Evolutionary conservation across 2,113 vertebrate species (phyloP).

Genomic region (Atrichornis clamosus): DNA sequence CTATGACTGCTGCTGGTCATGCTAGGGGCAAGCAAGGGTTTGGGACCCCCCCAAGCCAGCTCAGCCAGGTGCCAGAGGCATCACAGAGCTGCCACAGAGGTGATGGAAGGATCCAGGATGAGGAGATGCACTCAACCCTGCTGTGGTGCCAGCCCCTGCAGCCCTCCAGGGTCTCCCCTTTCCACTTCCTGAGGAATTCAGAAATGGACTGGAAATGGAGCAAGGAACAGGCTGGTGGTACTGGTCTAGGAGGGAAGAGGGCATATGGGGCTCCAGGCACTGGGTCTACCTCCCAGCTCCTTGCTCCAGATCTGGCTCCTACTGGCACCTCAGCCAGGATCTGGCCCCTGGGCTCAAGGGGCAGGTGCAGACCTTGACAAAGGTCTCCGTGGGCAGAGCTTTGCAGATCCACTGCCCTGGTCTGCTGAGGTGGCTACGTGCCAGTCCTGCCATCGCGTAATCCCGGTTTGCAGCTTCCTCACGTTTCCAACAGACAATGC

Average conservation of each 20-base stretch:
- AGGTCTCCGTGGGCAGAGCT: neutral
- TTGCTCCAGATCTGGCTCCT: neutral
- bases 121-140: neutral
- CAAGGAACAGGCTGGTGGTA: neutral
- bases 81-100: neutral
- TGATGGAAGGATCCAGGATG: neutral
- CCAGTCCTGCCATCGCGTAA: neutral
- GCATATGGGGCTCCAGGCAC: fast-evolving
- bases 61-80: neutral
- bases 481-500: fast-evolving
- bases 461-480: neutral
- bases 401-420: fast-evolving
- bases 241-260: neutral
- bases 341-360: neutral
- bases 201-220: neutral
- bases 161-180: neutral
- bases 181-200: neutral
- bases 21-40: neutral
- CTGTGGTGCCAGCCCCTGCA: neutral
- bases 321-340: neutral
- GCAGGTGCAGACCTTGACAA: fast-evolving
- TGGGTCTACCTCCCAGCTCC: neutral
- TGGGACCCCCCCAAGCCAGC: neutral
- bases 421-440: neutral
- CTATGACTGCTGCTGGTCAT: fast-evolving